Evolutionary conservation across 2,113 vertebrate genomes (phyloP), one percentile per base, ranked within the genome.

Genomic region (Ammospiza nelsoni): DNA sequence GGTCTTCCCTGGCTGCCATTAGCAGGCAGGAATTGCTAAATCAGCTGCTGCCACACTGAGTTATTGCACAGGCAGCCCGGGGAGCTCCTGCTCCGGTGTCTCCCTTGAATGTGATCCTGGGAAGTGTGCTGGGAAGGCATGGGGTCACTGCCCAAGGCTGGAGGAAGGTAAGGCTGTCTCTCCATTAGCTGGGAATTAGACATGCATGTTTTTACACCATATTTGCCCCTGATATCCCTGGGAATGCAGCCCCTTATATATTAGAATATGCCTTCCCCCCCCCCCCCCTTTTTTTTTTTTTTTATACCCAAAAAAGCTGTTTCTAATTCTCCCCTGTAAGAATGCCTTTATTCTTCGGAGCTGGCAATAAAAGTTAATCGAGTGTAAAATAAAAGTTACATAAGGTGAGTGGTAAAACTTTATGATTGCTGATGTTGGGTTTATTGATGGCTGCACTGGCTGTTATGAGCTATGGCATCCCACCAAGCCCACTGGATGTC

Each of bases 291-390:
- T 22, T 4, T 37, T 24, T 22, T 4, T 12, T 18, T 35, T n/a
- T 28, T 28, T 9, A 8, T 1, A 3, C 31, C 39, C 19, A 54
- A 58, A 55, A 55, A 68, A 62, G 59, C 90, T 96, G 93, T 93
- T 96, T 97, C 95, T 80, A 72, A 72, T 82, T 90, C 81, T 86
- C 57, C 58, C 12, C 67, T n/a, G 84, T 68, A 78, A 84, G 82
- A 83, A 62, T 84, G 69, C 91, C 92, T 96, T 92, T 95, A 92
- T 92, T 95, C 95, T 95, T 91, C 11, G 51, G 88, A 67, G 84
- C 57, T 22, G 37, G 89, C 71, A 84, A 29, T 96, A 94, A 96
- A 97, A 97, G 94, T 94, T 95, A 97, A 98, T 95, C 90, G 74
- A 92, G 93, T 90, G 95, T 97, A 96, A 96, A 97, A 95, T 96